Conservation (phyloP, 2,888 invertebrate species). For the Drosophila borealis region DNA sequence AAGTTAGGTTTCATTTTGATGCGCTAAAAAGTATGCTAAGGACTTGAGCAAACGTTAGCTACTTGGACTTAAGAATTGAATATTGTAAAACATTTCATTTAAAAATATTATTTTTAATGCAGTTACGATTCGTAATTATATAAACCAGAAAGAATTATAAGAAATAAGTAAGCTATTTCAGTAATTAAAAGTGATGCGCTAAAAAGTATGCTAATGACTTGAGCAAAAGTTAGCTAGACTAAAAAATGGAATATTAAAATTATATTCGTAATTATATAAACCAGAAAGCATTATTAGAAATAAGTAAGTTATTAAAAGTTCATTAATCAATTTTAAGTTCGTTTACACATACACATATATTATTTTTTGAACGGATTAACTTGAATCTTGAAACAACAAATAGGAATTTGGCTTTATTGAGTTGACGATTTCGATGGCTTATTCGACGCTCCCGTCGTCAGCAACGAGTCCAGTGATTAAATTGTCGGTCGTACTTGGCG, state of each 20-base stretch:
- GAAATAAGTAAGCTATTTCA: neutral
- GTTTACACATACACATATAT: neutral
- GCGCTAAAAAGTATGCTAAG: slow-evolving; percentile 9
- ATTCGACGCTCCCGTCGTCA: slow-evolving; percentile 47
- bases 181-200: neutral
- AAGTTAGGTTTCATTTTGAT: neutral
- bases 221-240: neutral
- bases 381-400: slow-evolving; percentile 25
- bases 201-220: too few species aligned
- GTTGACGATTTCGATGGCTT: slow-evolving; percentile 3
- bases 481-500: neutral
- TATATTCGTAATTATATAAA: too few species aligned
- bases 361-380: slow-evolving; percentile 5
- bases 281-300: neutral
- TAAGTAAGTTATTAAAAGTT: neutral
- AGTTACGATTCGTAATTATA: too few species aligned
- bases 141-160: neutral
- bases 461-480: slow-evolving; percentile 14
- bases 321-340: neutral
- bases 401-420: slow-evolving; percentile 25
- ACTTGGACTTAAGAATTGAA: neutral
- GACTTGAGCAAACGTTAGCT: neutral
- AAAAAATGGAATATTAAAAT: too few species aligned
- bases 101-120: too few species aligned
- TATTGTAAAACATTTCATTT: neutral